Conservation (phyloP, 2,888 invertebrate species). For the Anoplius nigerrimus region DNA sequence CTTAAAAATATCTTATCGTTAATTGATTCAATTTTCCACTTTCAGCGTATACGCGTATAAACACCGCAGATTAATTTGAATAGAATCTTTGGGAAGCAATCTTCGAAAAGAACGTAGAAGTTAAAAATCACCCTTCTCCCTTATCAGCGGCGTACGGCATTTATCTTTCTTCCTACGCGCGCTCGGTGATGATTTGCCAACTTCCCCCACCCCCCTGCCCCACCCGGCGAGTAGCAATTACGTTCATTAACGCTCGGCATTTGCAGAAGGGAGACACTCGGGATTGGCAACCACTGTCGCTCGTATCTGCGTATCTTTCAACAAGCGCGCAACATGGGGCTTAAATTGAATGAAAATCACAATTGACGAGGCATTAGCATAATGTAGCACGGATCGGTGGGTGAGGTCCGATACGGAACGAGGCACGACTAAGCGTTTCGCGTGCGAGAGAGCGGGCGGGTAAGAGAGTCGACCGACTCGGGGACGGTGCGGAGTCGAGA, state of each 20-base stretch:
- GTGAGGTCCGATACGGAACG: constrained; percentile 57
- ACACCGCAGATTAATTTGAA: no score
- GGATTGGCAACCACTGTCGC: constrained; percentile 59
- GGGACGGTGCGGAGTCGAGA: constrained; percentile 37
- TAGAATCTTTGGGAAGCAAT: no score
- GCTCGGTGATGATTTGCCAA: no score
- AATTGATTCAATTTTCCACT: no score
- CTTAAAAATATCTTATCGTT: no score
- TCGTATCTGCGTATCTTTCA: constrained; percentile 60
- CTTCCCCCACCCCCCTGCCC: no score
- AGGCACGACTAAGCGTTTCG: constrained; percentile 46
- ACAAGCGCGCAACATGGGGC: constrained; percentile 62
- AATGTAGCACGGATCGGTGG: constrained; percentile 61
- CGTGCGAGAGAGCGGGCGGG: constrained; percentile 29
- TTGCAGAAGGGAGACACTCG: constrained; percentile 5
- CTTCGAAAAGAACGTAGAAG: no score
- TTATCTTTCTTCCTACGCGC: no score
- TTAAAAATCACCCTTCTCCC: no score
- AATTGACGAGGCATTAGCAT: constrained; percentile 65
- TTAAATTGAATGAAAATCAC: constrained; percentile 67
- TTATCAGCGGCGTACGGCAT: no score
- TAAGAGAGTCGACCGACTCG: constrained; percentile 31
- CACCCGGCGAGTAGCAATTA: no score
- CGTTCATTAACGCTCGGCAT: constrained; percentile 1
- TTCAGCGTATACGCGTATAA: no score